Evolutionary conservation across 2,797 vertebrate genomes (phyloP).

Genomic region (Phoxinus dragarum): DNA sequence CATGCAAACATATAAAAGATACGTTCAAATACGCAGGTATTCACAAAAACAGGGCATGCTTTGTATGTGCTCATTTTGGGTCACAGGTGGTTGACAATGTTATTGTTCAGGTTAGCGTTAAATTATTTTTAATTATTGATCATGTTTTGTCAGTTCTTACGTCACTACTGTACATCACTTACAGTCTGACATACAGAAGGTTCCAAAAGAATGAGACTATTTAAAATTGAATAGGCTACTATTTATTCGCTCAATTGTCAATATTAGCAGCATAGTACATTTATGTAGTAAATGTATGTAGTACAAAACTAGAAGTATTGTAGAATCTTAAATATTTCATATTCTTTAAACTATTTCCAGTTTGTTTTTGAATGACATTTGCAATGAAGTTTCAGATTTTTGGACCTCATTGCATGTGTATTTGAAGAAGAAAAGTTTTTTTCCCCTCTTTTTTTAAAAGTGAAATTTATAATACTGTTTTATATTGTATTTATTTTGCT

Average conservation of each 20-base stretch:
- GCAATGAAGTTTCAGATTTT: not conserved
- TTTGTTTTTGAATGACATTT: not conserved
- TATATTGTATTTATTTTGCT: not conserved
- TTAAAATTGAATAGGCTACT: not conserved
- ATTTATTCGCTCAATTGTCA: not conserved
- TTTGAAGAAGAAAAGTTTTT: not conserved
- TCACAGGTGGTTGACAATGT: slow-evolving; percentile 11
- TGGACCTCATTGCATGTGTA: too few relatives aligned
- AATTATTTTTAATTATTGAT: slow-evolving; percentile 21
- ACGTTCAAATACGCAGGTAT: not conserved
- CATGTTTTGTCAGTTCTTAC: not conserved
- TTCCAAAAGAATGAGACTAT: not conserved
- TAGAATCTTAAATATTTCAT: not conserved
- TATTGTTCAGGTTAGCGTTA: not conserved
- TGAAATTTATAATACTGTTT: not conserved
- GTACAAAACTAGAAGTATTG: too few relatives aligned
- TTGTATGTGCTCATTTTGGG: not conserved
- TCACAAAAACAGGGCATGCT: not conserved
- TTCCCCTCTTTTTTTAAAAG: not conserved
- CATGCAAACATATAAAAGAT: slow-evolving; percentile 45
- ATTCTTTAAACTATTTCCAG: not conserved
- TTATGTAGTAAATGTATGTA: too few relatives aligned
- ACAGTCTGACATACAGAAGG: not conserved
- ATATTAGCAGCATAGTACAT: not conserved
- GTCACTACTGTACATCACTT: not conserved